Base-by-base conservation (phyloP, 2,888 invertebrate species). In the Brachyptera risi region DNA sequence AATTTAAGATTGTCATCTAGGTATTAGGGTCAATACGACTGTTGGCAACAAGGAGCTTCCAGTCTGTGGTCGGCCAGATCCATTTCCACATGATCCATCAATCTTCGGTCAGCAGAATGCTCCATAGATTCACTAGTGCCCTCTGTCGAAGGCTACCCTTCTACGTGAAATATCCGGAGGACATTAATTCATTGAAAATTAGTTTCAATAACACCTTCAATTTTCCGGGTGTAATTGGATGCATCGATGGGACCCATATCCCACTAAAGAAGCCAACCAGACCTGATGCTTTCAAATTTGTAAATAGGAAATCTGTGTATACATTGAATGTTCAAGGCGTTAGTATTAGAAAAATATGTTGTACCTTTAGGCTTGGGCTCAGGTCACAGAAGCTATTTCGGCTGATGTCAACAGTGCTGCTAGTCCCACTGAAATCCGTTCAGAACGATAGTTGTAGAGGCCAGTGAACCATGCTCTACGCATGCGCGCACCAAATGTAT, bases 221-320 rank as follows among this genome's bases (percentile, higher is more conserved):
- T 11, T 63, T 63, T 49, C 60, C 63, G 17, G 63, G 56, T 17
- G 27, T 17, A 26, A 50, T 63, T 37, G 63, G 57, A 7, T 57
- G 50, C 19, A 35, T 63, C 21, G 63, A 63, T 57, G 50, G 60
- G 15, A 42, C 42, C 1, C 63, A 63, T 27, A 63, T 63, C 27
- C 60, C 63, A 2, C 44, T 47, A 5, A 5, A 11, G 7, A 31
- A 31, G 31, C 31, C 31, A 7, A 11, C 31, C 5, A 31, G 31
- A 31, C 31, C 31, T 5, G 31, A 31, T 31, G 31, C 31, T 11
- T 31, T 31, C 31, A 31, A 31, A 5, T 31, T 31, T 11, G 11
- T 31, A 5, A 31, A 31, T 11, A 5, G 31, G 7, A 31, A 31
- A 11, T 5, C 7, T 7, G 7, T 5, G 11, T 31, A 31, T 11